phyloP scores from a whole-genome alignment of 1,140 invertebrate species.

The Penaeus chinensis region DNA sequence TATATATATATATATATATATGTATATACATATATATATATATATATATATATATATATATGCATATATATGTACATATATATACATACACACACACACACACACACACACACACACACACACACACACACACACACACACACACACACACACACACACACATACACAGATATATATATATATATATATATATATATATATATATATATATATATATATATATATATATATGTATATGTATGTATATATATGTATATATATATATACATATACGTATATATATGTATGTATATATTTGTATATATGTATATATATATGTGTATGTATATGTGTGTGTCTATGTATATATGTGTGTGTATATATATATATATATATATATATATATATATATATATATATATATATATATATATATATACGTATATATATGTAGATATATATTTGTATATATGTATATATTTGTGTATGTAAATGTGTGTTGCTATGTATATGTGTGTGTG shows the following conservation, averaged over 20 bases:
- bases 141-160: too few species aligned
- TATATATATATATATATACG: background rate
- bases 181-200: background rate
- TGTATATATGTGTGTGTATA: background rate
- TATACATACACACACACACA: background rate
- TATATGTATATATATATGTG: background rate
- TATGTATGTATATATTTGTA: background rate
- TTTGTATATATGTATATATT: background rate
- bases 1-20: too few species aligned
- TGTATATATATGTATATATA: background rate
- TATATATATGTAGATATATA: background rate
- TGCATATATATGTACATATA: too few species aligned
- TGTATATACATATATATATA: too few species aligned
- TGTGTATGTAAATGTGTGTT: background rate
- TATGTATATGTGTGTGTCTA: background rate
- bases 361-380: background rate
- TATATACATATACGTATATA: background rate
- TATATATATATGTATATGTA: background rate
- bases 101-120: too few species aligned
- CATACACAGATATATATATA: background rate
- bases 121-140: too few species aligned
- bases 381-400: background rate
- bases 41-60: background rate
- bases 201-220: background rate
- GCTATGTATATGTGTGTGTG: background rate